Evolutionary conservation across 1,140 invertebrate genomes (phyloP).

Genomic region (Lamellibrachia luymesi): DNA sequence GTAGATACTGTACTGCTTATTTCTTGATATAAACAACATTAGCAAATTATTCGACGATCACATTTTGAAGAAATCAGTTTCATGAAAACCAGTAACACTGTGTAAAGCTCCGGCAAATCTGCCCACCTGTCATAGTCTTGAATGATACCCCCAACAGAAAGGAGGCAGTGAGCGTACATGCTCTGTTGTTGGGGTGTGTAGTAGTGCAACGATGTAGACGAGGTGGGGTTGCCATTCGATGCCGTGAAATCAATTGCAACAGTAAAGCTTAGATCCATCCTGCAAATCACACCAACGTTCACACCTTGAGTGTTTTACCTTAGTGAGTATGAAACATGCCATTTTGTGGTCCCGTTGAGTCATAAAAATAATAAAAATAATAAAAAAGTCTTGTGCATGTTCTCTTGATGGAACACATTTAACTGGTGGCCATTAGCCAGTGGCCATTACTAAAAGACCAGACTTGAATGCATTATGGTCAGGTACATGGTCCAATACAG

Average conservation of each 20-base stretch:
- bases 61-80: too few relatives aligned
- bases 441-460: too few relatives aligned
- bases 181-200: conserved; percentile 55
- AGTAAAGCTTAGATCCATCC: conserved; percentile 65
- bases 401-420: too few relatives aligned
- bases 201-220: conserved; percentile 65
- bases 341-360: background rate
- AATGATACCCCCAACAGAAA: conserved; percentile 66
- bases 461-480: too few relatives aligned
- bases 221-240: conserved; percentile 67
- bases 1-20: too few relatives aligned
- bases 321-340: background rate
- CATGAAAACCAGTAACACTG: too few relatives aligned
- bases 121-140: conserved; percentile 65
- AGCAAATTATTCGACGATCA: too few relatives aligned
- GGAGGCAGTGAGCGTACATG: conserved; percentile 59
- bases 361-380: background rate
- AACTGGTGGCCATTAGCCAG: too few relatives aligned
- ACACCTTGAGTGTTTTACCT: too few relatives aligned
- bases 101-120: background rate
- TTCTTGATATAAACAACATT: too few relatives aligned
- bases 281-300: conserved; percentile 20
- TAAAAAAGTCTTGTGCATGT: too few relatives aligned
- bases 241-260: conserved; percentile 72
- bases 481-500: too few relatives aligned